Percentiles rank a stretch among this genome's conserved stretches.
Evolutionary conservation across 2,113 vertebrate genomes (phyloP).

Genomic region (Corythornis cristatus): DNA sequence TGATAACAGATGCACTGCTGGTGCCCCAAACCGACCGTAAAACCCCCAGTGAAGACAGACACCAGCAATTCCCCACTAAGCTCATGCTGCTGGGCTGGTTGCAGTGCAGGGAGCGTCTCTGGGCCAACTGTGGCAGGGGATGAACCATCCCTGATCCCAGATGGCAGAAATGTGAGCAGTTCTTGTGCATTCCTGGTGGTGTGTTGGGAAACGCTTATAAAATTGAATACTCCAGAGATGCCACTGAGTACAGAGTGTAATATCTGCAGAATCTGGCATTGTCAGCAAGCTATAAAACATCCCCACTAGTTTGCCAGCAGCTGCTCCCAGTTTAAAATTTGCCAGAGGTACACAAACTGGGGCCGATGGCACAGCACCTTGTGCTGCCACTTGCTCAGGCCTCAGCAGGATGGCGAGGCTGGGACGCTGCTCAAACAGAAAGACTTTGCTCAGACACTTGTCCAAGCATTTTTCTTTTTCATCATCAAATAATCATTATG

Average conservation of each 20-base stretch:
- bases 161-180: neutral
- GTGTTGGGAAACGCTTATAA: constrained; percentile 9
- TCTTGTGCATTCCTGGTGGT: neutral
- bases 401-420: neutral
- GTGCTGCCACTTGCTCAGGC: neutral
- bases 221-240: constrained; percentile 2
- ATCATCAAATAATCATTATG: neutral
- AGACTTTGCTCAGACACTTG: neutral
- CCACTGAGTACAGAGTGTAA: neutral
- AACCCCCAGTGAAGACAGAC: neutral
- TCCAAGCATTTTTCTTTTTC: neutral
- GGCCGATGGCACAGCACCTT: neutral
- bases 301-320: constrained; percentile 11
- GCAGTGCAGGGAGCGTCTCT: neutral
- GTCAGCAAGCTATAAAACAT: constrained; percentile 61
- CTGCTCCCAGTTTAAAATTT: constrained; percentile 30
- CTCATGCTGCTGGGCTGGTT: neutral
- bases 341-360: constrained; percentile 17
- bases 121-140: neutral
- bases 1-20: neutral
- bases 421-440: neutral
- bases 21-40: neutral
- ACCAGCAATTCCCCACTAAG: neutral
- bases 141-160: neutral
- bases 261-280: constrained; percentile 10